A percentile compares a stretch with the other conserved stretches of the same genome.
These are phyloP conservation scores for Bhutanitis thaidina DNA, from an alignment of 2,888 invertebrate species.

Conservation along the genomic window DNA sequence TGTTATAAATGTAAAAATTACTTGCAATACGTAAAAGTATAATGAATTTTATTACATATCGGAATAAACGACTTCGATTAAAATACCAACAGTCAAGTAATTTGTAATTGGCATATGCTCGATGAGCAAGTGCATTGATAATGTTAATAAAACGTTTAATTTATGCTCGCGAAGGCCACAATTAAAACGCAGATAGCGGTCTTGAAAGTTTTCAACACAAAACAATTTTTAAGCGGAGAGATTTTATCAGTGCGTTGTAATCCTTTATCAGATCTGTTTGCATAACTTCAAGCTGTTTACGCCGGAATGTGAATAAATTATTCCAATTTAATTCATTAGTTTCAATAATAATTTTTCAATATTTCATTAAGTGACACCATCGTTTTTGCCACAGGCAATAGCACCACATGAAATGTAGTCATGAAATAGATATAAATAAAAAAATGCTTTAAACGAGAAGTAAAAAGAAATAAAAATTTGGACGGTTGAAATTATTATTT, in stretches of 20 bases:
- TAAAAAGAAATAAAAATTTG: no score
- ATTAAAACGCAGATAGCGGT: constrained; percentile 55
- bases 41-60: no score
- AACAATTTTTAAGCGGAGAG: constrained; percentile 25
- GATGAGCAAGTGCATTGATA: constrained; percentile 52
- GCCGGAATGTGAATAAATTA: constrained; percentile 6
- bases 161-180: constrained; percentile 45
- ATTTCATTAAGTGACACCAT: no score
- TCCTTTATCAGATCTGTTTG: constrained; percentile 36
- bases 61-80: no score
- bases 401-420: no score
- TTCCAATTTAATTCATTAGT: constrained; percentile 6
- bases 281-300: constrained; percentile 12
- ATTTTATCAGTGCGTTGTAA: constrained; percentile 39
- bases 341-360: not conserved
- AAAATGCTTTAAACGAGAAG: no score
- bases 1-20: no score
- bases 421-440: no score
- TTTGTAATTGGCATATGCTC: constrained; percentile 44
- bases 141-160: constrained; percentile 62
- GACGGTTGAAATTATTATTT: no score
- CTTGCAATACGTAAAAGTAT: no score
- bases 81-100: not conserved
- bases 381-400: no score
- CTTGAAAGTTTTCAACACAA: constrained; percentile 46